These are phyloP conservation scores for Eleutherodactylus coqui DNA, from an alignment of 2,797 vertebrate species.

Conservation along the genomic window DNA sequence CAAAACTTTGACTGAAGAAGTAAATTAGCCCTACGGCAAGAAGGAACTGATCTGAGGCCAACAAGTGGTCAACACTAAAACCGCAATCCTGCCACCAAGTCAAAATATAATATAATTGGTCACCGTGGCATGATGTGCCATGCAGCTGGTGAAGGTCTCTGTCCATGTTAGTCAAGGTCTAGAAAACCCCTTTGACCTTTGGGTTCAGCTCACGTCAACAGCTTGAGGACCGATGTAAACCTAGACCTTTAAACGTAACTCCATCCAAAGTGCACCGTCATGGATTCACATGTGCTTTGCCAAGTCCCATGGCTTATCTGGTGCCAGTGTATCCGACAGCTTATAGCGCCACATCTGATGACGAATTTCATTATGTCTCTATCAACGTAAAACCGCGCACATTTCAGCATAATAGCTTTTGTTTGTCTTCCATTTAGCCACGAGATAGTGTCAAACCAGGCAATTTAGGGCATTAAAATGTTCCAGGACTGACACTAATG, in stretches of 20 bases:
- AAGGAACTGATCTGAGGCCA: no score
- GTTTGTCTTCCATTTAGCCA: not conserved
- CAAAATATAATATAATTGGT: no score
- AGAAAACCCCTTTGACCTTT: not conserved
- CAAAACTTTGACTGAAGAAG: no score
- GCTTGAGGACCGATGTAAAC: not conserved
- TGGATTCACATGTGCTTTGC: not conserved
- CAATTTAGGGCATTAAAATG: conserved; percentile 8
- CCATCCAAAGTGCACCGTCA: not conserved
- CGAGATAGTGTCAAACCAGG: not conserved
- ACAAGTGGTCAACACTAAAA: no score
- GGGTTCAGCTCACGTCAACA: not conserved
- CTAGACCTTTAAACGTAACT: not conserved
- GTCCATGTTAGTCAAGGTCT: not conserved
- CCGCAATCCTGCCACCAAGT: no score
- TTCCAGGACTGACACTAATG: conserved; percentile 19
- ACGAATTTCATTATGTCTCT: not conserved
- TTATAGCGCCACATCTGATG: not conserved
- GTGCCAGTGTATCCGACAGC: not conserved
- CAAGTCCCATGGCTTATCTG: not conserved
- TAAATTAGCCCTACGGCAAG: no score
- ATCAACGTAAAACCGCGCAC: not conserved
- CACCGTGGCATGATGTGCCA: no score
- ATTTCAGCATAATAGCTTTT: not conserved
- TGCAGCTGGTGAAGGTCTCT: no score